Percentiles rank a stretch among this genome's conserved stretches.
Evolutionary conservation across 2,113 vertebrate genomes (phyloP).

Genomic region (Atrichornis clamosus): DNA sequence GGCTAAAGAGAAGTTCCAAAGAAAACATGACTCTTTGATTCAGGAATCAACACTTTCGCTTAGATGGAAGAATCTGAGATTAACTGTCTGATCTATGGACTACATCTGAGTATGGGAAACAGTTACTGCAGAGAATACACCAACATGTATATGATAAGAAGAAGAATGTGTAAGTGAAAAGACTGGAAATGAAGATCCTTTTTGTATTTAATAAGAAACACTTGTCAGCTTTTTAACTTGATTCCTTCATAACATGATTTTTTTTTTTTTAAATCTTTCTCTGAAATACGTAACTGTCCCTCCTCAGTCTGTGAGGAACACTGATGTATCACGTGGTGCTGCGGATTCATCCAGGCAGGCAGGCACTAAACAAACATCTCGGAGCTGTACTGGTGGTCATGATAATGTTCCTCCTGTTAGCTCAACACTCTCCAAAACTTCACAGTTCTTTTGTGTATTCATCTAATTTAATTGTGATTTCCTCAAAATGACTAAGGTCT

Average conservation of each 20-base stretch:
- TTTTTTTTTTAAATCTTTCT: neutral
- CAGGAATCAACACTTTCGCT: neutral
- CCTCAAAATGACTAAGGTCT: neutral
- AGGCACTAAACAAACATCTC: neutral
- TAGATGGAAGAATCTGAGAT: neutral
- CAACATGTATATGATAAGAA: too few species aligned
- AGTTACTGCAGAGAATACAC: neutral
- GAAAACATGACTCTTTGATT: neutral
- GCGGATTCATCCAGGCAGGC: neutral
- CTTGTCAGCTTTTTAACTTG: neutral
- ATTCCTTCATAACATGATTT: neutral
- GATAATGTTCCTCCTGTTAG: neutral
- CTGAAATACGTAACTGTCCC: neutral
- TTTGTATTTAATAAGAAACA: neutral
- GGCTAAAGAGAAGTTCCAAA: neutral
- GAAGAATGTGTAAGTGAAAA: neutral
- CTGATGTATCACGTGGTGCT: rapidly evolving
- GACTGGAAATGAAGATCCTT: neutral
- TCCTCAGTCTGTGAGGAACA: neutral
- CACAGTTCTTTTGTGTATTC: neutral
- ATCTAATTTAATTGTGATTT: neutral
- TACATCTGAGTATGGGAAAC: neutral
- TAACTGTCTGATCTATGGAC: neutral
- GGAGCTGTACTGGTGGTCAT: neutral
- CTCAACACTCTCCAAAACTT: neutral